Evolutionary conservation across 2,888 invertebrate genomes (phyloP).

Genomic region (Dolichomitus sp.): DNA sequence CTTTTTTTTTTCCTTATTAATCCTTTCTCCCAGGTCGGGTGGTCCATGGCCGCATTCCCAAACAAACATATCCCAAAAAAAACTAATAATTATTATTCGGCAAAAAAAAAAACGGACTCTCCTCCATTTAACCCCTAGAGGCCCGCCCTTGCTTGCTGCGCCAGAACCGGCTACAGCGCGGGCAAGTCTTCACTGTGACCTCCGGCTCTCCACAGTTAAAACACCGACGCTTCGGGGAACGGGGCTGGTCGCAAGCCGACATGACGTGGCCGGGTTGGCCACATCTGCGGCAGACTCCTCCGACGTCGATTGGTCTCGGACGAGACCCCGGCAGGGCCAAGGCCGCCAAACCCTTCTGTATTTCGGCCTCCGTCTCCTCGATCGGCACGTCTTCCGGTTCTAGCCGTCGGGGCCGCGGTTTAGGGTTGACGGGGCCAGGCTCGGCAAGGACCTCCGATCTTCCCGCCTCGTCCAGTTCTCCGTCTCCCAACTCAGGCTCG

Average conservation of each 20-base stretch:
- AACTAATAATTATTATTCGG: background rate
- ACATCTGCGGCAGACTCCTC: background rate
- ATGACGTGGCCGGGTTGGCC: background rate
- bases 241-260: background rate
- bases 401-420: too few relatives aligned
- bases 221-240: background rate
- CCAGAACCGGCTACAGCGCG: background rate
- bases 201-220: background rate
- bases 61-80: background rate
- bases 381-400: too few relatives aligned
- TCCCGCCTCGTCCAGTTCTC: background rate
- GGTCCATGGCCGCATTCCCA: background rate
- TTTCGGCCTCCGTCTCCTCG: background rate
- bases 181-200: background rate
- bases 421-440: background rate
- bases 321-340: background rate
- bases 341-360: background rate
- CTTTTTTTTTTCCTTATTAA: background rate
- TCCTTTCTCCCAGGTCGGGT: background rate
- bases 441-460: background rate
- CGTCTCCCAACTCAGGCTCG: background rate
- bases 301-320: background rate
- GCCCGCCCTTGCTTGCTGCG: background rate
- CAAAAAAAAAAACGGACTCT: background rate
- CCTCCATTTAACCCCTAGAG: background rate